These are phyloP conservation scores for Vespertilio murinus DNA, from an alignment of 2,797 vertebrate genomes.

Conservation along the genomic window DNA sequence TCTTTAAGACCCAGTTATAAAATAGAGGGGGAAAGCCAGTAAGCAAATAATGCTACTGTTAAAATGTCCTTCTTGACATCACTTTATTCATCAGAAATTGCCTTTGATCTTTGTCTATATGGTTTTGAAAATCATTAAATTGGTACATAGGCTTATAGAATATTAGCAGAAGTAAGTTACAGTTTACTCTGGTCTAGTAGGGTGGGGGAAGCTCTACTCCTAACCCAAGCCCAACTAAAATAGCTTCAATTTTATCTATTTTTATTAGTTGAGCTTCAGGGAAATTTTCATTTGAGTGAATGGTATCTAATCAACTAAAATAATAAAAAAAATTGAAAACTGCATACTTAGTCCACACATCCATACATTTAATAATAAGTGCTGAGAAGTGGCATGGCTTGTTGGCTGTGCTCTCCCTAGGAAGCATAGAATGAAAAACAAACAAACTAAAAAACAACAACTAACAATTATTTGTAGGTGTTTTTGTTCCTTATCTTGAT, in stretches of 20 bases:
- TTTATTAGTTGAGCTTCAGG: background rate
- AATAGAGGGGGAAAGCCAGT: background rate
- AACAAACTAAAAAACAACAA: too few species aligned
- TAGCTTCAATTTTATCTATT: background rate
- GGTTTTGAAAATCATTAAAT: background rate
- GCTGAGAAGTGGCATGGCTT: background rate
- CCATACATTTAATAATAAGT: background rate
- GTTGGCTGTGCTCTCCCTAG: background rate
- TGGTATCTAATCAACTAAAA: background rate
- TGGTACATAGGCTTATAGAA: background rate
- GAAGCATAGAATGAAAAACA: background rate
- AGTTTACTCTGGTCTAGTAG: background rate
- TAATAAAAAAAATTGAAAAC: background rate
- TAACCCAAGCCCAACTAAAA: background rate
- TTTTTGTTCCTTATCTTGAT: background rate
- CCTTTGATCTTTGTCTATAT: background rate
- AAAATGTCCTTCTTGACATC: background rate
- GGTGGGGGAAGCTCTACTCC: background rate
- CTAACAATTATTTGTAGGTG: background rate
- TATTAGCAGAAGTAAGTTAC: background rate
- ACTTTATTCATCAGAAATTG: background rate
- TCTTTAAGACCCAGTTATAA: slow-evolving; percentile 32
- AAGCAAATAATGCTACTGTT: background rate
- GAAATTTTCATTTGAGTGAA: slow-evolving; percentile 14
- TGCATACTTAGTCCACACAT: background rate